Percentiles rank a stretch among this genome's conserved stretches.
Evolutionary conservation across 2,888 invertebrate genomes (phyloP).

Genomic region (Dicyrtomina minuta): DNA sequence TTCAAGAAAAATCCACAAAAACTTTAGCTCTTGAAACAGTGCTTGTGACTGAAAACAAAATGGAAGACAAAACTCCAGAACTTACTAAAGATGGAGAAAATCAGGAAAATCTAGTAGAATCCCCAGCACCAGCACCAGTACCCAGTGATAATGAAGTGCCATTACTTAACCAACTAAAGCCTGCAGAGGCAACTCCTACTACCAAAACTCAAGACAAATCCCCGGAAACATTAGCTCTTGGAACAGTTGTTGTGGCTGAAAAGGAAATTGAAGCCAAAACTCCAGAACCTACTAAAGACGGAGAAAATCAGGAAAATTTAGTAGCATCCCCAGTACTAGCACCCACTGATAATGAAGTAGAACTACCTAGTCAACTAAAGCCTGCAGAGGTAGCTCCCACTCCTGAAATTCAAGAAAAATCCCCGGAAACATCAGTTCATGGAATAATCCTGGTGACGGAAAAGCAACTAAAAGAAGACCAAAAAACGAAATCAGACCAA

Average conservation of each 20-base stretch:
- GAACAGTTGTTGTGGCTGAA: too few species aligned
- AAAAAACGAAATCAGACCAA: background rate
- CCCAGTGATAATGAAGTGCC: conserved; percentile 4
- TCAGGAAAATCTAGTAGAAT: too few species aligned
- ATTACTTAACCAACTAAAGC: background rate
- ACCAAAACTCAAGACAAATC: background rate
- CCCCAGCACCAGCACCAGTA: too few species aligned
- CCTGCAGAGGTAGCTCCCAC: background rate
- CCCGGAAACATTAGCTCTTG: too few species aligned
- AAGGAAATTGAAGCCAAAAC: too few species aligned
- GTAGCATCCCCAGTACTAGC: background rate
- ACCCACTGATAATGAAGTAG: background rate
- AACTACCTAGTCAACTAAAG: background rate
- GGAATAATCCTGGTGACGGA: background rate
- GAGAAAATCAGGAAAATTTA: too few species aligned
- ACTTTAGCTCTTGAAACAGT: background rate
- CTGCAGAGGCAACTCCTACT: background rate
- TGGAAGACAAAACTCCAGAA: too few species aligned
- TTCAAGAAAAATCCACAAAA: conserved; percentile 16
- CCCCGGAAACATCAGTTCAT: too few species aligned
- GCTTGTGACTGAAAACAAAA: conserved; percentile 4
- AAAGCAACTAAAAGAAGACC: background rate
- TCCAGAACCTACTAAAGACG: too few species aligned
- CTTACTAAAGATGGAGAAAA: background rate
- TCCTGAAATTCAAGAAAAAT: too few species aligned